Conservation (phyloP, 1,140 invertebrate genomes). For the Orius insidiosus region DNA sequence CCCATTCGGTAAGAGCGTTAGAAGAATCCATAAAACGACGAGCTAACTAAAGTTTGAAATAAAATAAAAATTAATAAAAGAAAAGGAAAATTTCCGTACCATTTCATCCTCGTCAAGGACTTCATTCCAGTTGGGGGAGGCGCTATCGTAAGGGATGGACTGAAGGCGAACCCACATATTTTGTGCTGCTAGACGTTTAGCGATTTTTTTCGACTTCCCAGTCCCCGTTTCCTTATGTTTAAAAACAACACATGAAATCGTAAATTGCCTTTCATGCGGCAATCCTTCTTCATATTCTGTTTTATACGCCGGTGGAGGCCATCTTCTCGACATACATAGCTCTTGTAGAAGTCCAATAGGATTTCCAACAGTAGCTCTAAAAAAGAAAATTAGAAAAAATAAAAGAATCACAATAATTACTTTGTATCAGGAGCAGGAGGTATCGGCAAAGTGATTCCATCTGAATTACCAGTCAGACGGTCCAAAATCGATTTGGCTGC, state of each 20-base stretch:
- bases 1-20: conserved; percentile 13
- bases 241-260: conserved; percentile 71
- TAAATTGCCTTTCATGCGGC: conserved; percentile 83
- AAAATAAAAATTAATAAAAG: conserved; percentile 1
- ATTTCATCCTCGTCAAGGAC: conserved; percentile 25
- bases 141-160: conserved; percentile 45
- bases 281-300: conserved; percentile 77
- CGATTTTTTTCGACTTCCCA: conserved; percentile 90
- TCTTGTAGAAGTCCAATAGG: conserved; percentile 92
- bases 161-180: conserved; percentile 78
- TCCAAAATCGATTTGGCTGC: conserved; percentile 80
- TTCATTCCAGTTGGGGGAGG: conserved; percentile 25
- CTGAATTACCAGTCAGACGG: conserved; percentile 32
- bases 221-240: conserved; percentile 58
- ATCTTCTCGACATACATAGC: conserved; percentile 85
- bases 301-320: conserved; percentile 85
- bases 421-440: neutral
- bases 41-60: conserved; percentile 14
- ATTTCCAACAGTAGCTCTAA: conserved; percentile 35
- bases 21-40: conserved; percentile 14
- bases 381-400: neutral
- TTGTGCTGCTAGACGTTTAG: conserved; percentile 81
- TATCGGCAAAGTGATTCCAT: conserved; percentile 15
- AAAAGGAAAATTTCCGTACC: conserved; percentile 16
- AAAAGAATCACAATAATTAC: conserved; percentile 2